A percentile compares a stretch with the other conserved stretches of the same genome.
These are phyloP conservation scores for Malacoctenus gilli DNA, from an alignment of 2,797 vertebrate species.

Conservation along the genomic window DNA sequence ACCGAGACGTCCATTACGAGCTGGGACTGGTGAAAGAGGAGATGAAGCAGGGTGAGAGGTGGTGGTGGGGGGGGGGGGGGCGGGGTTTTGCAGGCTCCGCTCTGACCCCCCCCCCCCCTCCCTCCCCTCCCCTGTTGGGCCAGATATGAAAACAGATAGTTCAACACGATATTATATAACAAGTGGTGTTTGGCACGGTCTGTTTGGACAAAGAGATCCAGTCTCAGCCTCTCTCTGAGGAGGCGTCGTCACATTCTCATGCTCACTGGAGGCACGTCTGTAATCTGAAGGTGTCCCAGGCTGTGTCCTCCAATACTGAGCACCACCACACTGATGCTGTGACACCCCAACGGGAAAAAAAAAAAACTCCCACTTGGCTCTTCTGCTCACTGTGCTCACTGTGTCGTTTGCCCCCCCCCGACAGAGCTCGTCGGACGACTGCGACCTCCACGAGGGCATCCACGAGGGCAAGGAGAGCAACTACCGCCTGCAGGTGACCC, in stretches of 20 bases:
- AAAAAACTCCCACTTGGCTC: too few species aligned
- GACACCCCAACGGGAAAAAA: too few species aligned
- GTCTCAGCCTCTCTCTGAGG: slow-evolving; percentile 1
- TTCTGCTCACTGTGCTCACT: not conserved
- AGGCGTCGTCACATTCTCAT: too few species aligned
- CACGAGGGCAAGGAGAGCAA: slow-evolving; percentile 78
- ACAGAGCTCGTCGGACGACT: slow-evolving; percentile 90
- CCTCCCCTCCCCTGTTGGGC: slow-evolving; percentile 46
- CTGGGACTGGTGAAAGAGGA: slow-evolving; percentile 73
- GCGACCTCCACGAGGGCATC: slow-evolving; percentile 84
- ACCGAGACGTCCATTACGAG: slow-evolving; percentile 71
- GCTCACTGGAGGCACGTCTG: too few species aligned
- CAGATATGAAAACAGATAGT: slow-evolving; percentile 64
- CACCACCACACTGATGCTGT: too few species aligned
- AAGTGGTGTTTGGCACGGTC: slow-evolving; percentile 4
- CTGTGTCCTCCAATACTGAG: too few species aligned
- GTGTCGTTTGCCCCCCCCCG: slow-evolving; percentile 32
- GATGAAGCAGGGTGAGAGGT: slow-evolving; percentile 65
- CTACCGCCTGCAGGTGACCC: slow-evolving; percentile 91
- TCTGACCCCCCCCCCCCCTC: slow-evolving; percentile 52
- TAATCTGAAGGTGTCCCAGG: too few species aligned
- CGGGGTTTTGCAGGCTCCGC: slow-evolving; percentile 62
- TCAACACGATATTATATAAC: slow-evolving; percentile 50
- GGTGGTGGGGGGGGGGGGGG: too few species aligned
- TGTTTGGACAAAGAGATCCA: slow-evolving; percentile 30